These are phyloP conservation scores for Seira ritae DNA, from an alignment of 2,888 invertebrate genomes.

Conservation along the genomic window DNA sequence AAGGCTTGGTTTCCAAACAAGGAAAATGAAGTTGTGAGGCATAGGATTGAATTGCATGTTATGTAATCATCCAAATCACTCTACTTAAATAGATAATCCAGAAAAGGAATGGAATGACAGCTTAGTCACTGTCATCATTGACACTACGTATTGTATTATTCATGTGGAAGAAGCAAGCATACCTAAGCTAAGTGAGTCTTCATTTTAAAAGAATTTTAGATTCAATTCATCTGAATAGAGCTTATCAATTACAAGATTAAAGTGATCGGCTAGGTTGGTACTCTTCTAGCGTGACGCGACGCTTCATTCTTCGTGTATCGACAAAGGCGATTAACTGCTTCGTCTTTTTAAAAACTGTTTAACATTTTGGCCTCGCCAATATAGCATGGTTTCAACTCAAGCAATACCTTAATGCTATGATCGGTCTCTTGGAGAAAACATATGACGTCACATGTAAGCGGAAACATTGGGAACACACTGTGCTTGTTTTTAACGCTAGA, in stretches of 20 bases:
- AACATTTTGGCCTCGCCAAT: no score
- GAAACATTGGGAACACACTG: no score
- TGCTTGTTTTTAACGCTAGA: no score
- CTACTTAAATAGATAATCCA: constrained; percentile 40
- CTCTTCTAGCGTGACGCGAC: constrained; percentile 40
- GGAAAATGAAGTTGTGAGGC: constrained; percentile 39
- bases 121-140: constrained; percentile 29
- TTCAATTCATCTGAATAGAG: constrained; percentile 14
- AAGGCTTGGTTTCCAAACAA: no score
- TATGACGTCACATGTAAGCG: no score
- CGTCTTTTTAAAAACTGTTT: no score
- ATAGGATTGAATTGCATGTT: constrained; percentile 31
- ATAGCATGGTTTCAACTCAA: no score
- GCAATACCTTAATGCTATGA: constrained; percentile 24
- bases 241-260: constrained; percentile 60
- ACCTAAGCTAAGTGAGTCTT: no score
- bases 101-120: constrained; percentile 63
- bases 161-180: no score
- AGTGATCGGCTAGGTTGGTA: constrained; percentile 35
- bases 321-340: constrained; percentile 44
- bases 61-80: background rate
- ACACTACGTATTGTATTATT: no score
- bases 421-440: no score
- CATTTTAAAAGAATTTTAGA: no score
- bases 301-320: constrained; percentile 48